Percentiles rank a stretch among this genome's conserved stretches.
phyloP scores from a whole-genome alignment of 2,113 vertebrate genomes.

The Xyliphius kryptos region DNA sequence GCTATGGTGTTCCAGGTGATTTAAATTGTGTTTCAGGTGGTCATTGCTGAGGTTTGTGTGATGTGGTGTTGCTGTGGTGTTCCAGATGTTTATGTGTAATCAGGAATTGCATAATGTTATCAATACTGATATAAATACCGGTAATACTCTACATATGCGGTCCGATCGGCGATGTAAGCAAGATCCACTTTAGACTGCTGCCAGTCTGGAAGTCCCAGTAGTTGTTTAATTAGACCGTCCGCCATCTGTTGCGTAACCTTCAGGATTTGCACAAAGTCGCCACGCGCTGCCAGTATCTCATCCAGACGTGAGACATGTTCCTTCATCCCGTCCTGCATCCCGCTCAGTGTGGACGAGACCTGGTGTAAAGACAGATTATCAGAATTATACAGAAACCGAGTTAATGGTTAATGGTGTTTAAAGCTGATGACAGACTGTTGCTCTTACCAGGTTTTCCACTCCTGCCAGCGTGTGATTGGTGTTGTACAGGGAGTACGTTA shows the following conservation, averaged over 20 bases:
- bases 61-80: too few relatives aligned
- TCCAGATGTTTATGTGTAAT: too few relatives aligned
- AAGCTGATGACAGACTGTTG: not conserved
- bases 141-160: constrained; percentile 76
- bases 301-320: constrained; percentile 76
- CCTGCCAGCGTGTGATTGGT: constrained; percentile 85
- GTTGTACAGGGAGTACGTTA: constrained; percentile 87
- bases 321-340: constrained; percentile 73
- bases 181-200: constrained; percentile 63
- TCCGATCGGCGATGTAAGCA: constrained; percentile 58
- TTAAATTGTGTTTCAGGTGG: too few relatives aligned
- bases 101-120: too few relatives aligned
- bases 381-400: not conserved
- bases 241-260: constrained; percentile 82
- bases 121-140: constrained; percentile 60
- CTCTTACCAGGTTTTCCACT: constrained; percentile 83
- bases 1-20: too few relatives aligned
- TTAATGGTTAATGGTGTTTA: not conserved
- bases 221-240: constrained; percentile 67
- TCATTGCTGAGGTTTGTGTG: too few relatives aligned
- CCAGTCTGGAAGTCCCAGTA: constrained; percentile 79
- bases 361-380: constrained; percentile 39
- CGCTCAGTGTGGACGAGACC: constrained; percentile 71
- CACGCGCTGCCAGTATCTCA: constrained; percentile 78
- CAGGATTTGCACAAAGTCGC: constrained; percentile 81